Evolutionary conservation across 2,113 vertebrate genomes (phyloP).

Genomic region (Elephantulus edwardii): DNA sequence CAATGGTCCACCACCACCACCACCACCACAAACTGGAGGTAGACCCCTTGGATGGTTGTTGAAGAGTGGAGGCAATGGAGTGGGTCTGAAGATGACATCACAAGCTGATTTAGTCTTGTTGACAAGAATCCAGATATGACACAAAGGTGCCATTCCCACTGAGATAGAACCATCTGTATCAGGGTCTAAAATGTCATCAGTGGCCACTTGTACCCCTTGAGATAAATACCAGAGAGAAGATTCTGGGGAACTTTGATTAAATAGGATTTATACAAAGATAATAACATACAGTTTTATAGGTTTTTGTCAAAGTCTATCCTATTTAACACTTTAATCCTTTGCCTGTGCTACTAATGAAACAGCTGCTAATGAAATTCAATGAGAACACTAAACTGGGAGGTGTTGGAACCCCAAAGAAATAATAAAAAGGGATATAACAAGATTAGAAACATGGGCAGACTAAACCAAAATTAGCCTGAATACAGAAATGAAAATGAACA

Average conservation of each 20-base stretch:
- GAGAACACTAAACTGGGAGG: constrained; percentile 71
- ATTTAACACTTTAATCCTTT: constrained; percentile 73
- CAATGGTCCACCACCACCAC: too few relatives aligned
- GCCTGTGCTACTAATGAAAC: constrained; percentile 72
- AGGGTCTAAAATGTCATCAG: background rate
- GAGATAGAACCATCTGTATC: background rate
- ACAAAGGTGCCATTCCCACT: background rate
- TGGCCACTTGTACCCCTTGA: background rate
- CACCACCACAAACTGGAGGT: too few relatives aligned
- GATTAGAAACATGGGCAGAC: constrained; percentile 72
- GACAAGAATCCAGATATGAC: background rate
- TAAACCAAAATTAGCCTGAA: constrained; percentile 65
- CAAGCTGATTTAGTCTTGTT: background rate
- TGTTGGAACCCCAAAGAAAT: constrained; percentile 69
- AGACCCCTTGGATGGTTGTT: background rate
- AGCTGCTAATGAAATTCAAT: constrained; percentile 79
- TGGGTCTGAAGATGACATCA: background rate
- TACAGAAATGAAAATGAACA: constrained; percentile 47
- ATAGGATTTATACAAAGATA: constrained; percentile 59
- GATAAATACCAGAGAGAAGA: constrained; percentile 14
- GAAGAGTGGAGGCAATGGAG: constrained; percentile 5
- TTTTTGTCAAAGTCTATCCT: constrained; percentile 71
- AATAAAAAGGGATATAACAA: constrained; percentile 75
- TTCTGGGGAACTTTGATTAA: constrained; percentile 54
- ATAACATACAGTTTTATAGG: constrained; percentile 60